A percentile compares a stretch with the other conserved stretches of the same genome.
Evolutionary conservation across 1,140 invertebrate genomes (phyloP).

Genomic region (Wasmannia auropunctata): DNA sequence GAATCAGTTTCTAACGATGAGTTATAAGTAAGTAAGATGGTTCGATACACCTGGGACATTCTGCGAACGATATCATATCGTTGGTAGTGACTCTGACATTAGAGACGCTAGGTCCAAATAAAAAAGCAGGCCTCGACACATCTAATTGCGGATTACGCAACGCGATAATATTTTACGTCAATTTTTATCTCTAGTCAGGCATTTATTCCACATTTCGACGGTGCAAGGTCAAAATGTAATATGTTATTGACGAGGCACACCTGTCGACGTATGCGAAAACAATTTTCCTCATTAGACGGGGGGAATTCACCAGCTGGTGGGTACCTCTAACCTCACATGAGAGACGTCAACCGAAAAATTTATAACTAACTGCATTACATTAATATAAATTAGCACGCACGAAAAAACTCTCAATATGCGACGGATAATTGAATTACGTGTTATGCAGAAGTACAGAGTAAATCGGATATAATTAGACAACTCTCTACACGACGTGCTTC

Average conservation of each 20-base stretch:
- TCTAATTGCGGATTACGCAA: slow-evolving; percentile 3
- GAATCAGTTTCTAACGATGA: neutral
- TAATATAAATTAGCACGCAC: slow-evolving; percentile 28
- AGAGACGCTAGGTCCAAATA: neutral
- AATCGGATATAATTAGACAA: neutral
- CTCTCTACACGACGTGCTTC: neutral
- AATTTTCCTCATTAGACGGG: slow-evolving; percentile 33
- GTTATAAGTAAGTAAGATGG: neutral
- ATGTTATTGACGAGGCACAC: slow-evolving; percentile 39
- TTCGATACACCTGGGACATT: neutral
- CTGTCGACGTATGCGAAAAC: slow-evolving; percentile 22
- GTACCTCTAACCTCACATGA: neutral
- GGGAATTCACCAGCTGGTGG: neutral
- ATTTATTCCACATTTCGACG: slow-evolving; percentile 13
- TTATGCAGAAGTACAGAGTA: neutral
- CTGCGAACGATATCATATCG: neutral
- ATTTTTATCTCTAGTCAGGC: slow-evolving; percentile 5
- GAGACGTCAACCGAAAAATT: neutral
- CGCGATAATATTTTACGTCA: neutral
- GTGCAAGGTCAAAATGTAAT: neutral
- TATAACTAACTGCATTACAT: neutral
- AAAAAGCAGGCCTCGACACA: neutral
- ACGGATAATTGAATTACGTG: slow-evolving; percentile 1
- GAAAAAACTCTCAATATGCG: neutral
- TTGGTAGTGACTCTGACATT: neutral